Evolutionary conservation across 2,888 invertebrate genomes (phyloP), one percentile per base, ranked within the genome.

Genomic region (Tillus elongatus): DNA sequence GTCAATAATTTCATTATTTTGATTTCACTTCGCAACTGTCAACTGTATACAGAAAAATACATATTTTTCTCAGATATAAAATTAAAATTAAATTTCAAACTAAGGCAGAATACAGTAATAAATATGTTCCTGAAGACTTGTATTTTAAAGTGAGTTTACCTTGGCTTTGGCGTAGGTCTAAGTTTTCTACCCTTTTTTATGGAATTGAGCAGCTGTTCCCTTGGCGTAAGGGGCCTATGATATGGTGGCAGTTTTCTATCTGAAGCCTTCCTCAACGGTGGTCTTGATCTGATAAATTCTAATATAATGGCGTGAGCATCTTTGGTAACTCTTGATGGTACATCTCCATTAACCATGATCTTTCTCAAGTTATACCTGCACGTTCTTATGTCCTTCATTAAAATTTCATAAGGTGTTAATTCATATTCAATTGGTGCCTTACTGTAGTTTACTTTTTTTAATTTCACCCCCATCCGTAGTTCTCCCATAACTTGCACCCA

Each of bases 401-500:
- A 75, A 58, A 92, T 91, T 70, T 96, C 95, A 60, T 93, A 95
- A 9, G 95, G 95, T 30, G 95, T 96, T 52, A 95, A 68, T 66
- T 92, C 92, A 66, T 83, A 95, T 65, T 95, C 92, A 42, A 87
- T 82, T 4, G 85, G 84, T 8, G 83, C 76, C 55, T 81, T 71
- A 43, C 81, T 77, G 61, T 74, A 75, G 61, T 80, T 79, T 15
- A 86, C 81, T 67, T 93, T 93, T 71, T 92, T 93, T 62, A 96
- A 71, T 62, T 91, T 84, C 4, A 95, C 92, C 13, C 95, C 95
- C 63, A 83, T 82, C 35, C 95, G 72, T 40, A 96, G 71, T 63
- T 95, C 89, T 47, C 84, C 82, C 62, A 95, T 92, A 30, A 95
- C 91, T 75, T 92, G 91, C 63, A 90, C 82, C 92, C 92, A 92